Evolutionary conservation across 2,888 invertebrate species (phyloP), one percentile per base, ranked within the genome.

Genomic region (Phasia obesa): DNA sequence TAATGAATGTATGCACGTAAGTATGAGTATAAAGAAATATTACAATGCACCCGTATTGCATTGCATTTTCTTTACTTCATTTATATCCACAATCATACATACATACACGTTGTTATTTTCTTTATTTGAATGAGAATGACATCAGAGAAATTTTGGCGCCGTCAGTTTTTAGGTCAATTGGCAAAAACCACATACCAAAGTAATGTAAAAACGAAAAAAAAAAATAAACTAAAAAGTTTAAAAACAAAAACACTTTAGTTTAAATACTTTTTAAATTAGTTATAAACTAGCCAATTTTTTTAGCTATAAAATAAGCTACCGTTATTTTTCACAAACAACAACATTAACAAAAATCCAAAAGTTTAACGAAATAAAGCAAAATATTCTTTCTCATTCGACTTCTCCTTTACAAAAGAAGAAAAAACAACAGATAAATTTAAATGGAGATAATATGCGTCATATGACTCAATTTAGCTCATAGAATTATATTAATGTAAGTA

Each of bases 101-200:
- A 1, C 7, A 23, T 15, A 9, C 27, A 55, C 9, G 2, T 15
- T 31, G n/a, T 42, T 51, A 38, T 55, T 59, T 69, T 51, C 15
- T 69, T 69, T 47, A 42, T 51, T 74, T 81, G 44, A 44, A 67
- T 67, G 21, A 38, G 47, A 64, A 83, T 83, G 83, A 83, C 83
- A 79, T 83, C 79, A 83, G 83, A 83, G 82, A 83, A 76, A 73
- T 84, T 80, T 84, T 83, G 84, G 84, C 84, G 84, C 84, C 84
- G 79, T 69, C 59, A 35, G 55, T 84, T 84, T 84, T 76, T 84
- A 79, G 84, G 84, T 79, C 84, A 84, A 79, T 73, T 82, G 83
- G 71, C 79, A 83, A 57, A 78, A 69, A 64, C 53, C 62, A 42
- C 70, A 73, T 53, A 71, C 23, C 64, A 62, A 77, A 64, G 57